Evolutionary conservation across 1,140 invertebrate genomes (phyloP).

Genomic region (Psilanteris sp.): DNA sequence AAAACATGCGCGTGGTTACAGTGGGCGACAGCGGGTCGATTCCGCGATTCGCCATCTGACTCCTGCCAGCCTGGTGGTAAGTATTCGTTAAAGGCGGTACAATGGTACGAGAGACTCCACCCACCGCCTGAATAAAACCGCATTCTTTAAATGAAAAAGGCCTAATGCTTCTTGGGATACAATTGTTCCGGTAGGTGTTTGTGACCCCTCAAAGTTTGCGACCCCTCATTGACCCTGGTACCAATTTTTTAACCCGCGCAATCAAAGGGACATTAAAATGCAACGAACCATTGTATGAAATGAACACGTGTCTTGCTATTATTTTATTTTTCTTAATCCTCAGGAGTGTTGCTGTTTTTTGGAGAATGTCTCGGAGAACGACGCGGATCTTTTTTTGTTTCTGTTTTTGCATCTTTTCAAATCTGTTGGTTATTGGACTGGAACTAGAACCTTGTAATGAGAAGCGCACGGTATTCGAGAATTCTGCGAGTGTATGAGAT

Average conservation of each 20-base stretch:
- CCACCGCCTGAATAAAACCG: conserved; percentile 66
- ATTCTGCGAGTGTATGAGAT: conserved; percentile 58
- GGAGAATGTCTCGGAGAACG: conserved; percentile 2
- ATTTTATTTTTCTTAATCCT: no score
- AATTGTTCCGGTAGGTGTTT: no score
- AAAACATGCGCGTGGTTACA: conserved; percentile 63
- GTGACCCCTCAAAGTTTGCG: no score
- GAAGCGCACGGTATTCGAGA: conserved; percentile 24
- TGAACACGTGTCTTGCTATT: no score
- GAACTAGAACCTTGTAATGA: conserved; percentile 27
- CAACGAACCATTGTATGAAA: no score
- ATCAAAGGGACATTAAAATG: no score
- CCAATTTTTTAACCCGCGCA: no score
- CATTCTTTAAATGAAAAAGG: conserved; percentile 39
- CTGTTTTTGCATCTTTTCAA: no score
- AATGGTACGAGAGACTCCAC: conserved; percentile 74
- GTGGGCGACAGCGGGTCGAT: conserved; percentile 36
- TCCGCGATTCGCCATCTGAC: conserved; percentile 2
- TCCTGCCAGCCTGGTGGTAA: conserved; percentile 71
- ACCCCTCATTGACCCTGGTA: no score
- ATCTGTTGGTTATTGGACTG: background rate
- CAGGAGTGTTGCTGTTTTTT: background rate
- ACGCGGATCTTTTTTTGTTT: no score
- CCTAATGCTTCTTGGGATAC: no score
- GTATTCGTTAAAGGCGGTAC: conserved; percentile 78